Evolutionary conservation across 2,113 vertebrate genomes (phyloP), one percentile per base, ranked within the genome.

Genomic region (Notiomystis cincta): DNA sequence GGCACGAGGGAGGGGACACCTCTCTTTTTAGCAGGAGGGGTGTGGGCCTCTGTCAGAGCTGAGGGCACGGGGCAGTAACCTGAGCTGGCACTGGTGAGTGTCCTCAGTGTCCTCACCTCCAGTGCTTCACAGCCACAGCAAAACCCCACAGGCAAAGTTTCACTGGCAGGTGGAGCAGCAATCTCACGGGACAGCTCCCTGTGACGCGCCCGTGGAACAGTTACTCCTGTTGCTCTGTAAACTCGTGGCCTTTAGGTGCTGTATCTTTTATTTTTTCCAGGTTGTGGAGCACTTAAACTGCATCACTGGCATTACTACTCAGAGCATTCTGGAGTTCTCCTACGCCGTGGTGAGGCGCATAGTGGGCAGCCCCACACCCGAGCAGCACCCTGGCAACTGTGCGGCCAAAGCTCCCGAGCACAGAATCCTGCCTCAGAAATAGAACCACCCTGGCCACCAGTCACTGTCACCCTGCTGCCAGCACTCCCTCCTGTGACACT

Each of bases 291-390:
- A 99, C 91, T 98, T 99, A 58, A 98, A 97, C 60, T 97, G 95
- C 58, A 99, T 99, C 97, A 99, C 99, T 35, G 98, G 98, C 76
- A 99, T 99, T 23, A 98, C 98, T 15, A 64, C 42, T 7, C 98
- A 96, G n/a, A 99, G 98, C 53, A 99, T 99, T 95, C 85, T 77
- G 8, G 98, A 99, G 15, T 98, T 99, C 30, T 97, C 98, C 83
- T 97, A 97, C 0, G 98, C 98, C 5, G 98, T 98, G 30, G 58
- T 99, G 81, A 97, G 60, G 70, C 97, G 98, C 75, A 86, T 99
- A 15, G 45, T 98, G 18, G 94, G 97, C 81, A 91, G 75, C 31
- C 58, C 22, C 64, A 95, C 85, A 31, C 71, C 96, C 0, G 3
- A 35, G 64, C 82, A 89, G 72, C 65, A 2, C 64, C 10, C 1